Percentiles rank a stretch among this genome's conserved stretches.
Conservation (phyloP, 1,140 invertebrate genomes). For the Lerema accius region DNA sequence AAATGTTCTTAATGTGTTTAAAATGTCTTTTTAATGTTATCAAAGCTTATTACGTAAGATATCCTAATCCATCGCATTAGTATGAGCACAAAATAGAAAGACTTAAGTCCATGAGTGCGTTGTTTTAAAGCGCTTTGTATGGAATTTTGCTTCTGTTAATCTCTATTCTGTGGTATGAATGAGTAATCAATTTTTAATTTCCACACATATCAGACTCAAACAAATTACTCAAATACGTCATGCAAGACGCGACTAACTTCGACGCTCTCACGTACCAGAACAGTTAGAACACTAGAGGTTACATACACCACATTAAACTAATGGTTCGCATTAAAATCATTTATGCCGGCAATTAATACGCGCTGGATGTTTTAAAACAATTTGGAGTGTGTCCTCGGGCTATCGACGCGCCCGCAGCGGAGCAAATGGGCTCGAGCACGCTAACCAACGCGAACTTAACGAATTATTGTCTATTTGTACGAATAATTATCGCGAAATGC, state of each 20-base stretch:
- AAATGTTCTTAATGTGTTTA: too few species aligned
- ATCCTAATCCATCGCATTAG: too few species aligned
- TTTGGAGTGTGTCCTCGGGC: slow-evolving; percentile 49
- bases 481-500: slow-evolving; percentile 31
- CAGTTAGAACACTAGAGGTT: slow-evolving; percentile 10
- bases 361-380: slow-evolving; percentile 54
- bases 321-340: slow-evolving; percentile 65
- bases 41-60: too few species aligned
- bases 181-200: neutral
- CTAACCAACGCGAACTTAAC: slow-evolving; percentile 37
- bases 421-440: slow-evolving; percentile 58
- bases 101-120: too few species aligned
- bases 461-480: slow-evolving; percentile 38
- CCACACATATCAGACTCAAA: neutral
- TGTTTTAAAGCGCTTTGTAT: too few species aligned
- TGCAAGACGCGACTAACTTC: neutral
- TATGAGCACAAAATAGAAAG: too few species aligned
- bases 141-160: too few species aligned
- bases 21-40: too few species aligned
- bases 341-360: slow-evolving; percentile 70
- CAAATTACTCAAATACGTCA: slow-evolving; percentile 6
- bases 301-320: slow-evolving; percentile 38
- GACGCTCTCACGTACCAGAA: slow-evolving; percentile 4
- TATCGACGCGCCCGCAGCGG: slow-evolving; percentile 45
- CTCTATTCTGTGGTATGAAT: too few species aligned